Evolutionary conservation across 1,140 invertebrate genomes (phyloP).

Genomic region (Cataglyphis hispanica): DNA sequence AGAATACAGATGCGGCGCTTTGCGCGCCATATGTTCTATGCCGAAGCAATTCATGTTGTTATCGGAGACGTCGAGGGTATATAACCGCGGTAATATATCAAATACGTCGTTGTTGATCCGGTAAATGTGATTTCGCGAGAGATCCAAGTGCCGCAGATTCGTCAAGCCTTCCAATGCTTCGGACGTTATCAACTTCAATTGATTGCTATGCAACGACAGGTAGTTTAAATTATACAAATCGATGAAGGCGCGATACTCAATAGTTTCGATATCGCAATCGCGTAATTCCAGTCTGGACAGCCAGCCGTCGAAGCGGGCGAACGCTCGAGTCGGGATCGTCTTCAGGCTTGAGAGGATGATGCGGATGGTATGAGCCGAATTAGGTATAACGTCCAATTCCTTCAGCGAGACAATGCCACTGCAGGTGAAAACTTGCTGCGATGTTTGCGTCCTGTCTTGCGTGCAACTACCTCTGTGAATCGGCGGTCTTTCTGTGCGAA

Average conservation of each 20-base stretch:
- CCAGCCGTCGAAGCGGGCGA: slow-evolving; percentile 74
- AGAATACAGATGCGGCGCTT: slow-evolving; percentile 58
- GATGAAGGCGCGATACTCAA: slow-evolving; percentile 71
- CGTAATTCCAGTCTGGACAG: slow-evolving; percentile 72
- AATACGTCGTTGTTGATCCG: slow-evolving; percentile 75
- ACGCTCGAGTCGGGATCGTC: slow-evolving; percentile 52
- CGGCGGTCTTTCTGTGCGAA: slow-evolving; percentile 24
- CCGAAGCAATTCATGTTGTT: slow-evolving; percentile 79
- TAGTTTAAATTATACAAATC: slow-evolving; percentile 66
- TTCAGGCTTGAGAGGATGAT: slow-evolving; percentile 69
- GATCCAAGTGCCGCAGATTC: slow-evolving; percentile 68
- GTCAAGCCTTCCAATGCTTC: slow-evolving; percentile 62
- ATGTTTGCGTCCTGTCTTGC: slow-evolving; percentile 5
- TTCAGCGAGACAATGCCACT: slow-evolving; percentile 56
- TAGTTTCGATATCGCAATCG: slow-evolving; percentile 75
- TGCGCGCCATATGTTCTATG: slow-evolving; percentile 69
- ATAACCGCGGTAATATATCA: slow-evolving; percentile 64
- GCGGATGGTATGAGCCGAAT: slow-evolving; percentile 61
- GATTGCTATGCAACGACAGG: slow-evolving; percentile 71
- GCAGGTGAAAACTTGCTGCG: slow-evolving; percentile 52
- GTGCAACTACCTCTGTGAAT: slow-evolving; percentile 42
- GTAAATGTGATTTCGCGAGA: slow-evolving; percentile 76
- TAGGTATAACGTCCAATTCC: slow-evolving; percentile 61
- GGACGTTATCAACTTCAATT: slow-evolving; percentile 63
- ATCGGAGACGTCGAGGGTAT: slow-evolving; percentile 72